phyloP scores from a whole-genome alignment of 2,797 vertebrate genomes.

The Myoxocephalus aenaeus region DNA sequence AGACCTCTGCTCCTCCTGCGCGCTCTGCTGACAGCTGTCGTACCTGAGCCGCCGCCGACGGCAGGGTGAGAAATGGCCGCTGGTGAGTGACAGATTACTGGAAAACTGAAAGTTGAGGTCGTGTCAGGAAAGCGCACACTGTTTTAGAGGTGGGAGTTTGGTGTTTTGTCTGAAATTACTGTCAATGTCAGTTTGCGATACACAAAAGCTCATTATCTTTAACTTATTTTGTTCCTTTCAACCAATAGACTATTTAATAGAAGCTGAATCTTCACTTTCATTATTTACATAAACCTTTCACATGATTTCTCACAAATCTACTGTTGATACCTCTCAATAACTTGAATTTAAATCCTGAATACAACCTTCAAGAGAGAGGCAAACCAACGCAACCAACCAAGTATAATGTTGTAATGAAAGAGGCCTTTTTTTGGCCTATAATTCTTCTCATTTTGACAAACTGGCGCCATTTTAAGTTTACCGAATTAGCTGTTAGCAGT shows the following conservation, averaged over 20 bases:
- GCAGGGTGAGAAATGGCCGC: neutral
- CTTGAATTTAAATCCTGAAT: neutral
- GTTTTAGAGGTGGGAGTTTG: neutral
- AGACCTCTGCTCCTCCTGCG: conserved; percentile 85
- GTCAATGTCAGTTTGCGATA: neutral
- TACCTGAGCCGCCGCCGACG: conserved; percentile 48
- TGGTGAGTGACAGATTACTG: neutral
- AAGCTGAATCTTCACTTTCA: neutral
- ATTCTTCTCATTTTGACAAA: neutral
- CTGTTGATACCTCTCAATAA: too few species aligned
- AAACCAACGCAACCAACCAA: too few species aligned
- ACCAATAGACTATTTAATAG: neutral
- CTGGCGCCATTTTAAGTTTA: neutral
- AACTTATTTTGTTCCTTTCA: neutral
- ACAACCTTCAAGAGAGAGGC: too few species aligned
- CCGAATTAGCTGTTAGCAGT: neutral
- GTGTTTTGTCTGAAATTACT: neutral
- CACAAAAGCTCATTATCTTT: too few species aligned
- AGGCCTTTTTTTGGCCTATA: neutral
- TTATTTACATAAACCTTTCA: too few species aligned
- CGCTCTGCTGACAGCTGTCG: conserved; percentile 82
- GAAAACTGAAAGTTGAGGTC: neutral
- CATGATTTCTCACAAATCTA: too few species aligned
- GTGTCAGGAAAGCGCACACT: neutral
- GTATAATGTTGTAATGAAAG: too few species aligned